Evolutionary conservation across 1,140 invertebrate genomes (phyloP), one percentile per base, ranked within the genome.

Genomic region (Limonius californicus): DNA sequence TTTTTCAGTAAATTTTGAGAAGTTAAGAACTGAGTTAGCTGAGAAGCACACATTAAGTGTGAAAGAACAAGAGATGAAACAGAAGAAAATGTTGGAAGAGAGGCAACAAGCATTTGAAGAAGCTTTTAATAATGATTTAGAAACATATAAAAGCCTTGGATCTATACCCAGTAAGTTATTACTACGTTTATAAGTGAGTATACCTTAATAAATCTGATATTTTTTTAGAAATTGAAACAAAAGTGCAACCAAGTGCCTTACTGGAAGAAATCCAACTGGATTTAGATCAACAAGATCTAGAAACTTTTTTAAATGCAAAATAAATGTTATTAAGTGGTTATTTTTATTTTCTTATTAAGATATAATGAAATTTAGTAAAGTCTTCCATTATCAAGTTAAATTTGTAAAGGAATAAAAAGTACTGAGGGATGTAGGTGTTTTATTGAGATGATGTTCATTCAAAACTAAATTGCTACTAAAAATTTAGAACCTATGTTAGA

Each of bases 41-140:
- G 70, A 71, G 12, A 80, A 86, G 32, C 85, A 87, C 75, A 77
- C 80, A 4, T 74, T 81, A 42, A 82, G 81, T 71, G 77, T 87
- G 2, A 70, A 78, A 21, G 77, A 82, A 54, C 74, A 81, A 67
- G 86, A 88, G 69, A 68, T 78, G 19, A 79, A 77, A 18, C 81
- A 84, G 59, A 80, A 83, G 60, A 74, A 78, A 61, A 73, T 79
- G 21, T 71, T 87, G 45, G 81, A 83, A 68, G 87, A 88, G 70
- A 77, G 86, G 62, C 85, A 87, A 70, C 80, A 84, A 72, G 84
- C 83, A 0, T 88, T 87, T 72, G 81, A 84, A 61, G 81, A 87
- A 72, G 85, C 82, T n/a, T 89, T 89, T 73, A 81, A 84, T 73
- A 80, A 83, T 69, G 86, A 89, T 72, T 62, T 89, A 39, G 77